A percentile compares a stretch with the other conserved stretches of the same genome.
phyloP scores from a whole-genome alignment of 2,888 invertebrate genomes.

The Busseola fusca region DNA sequence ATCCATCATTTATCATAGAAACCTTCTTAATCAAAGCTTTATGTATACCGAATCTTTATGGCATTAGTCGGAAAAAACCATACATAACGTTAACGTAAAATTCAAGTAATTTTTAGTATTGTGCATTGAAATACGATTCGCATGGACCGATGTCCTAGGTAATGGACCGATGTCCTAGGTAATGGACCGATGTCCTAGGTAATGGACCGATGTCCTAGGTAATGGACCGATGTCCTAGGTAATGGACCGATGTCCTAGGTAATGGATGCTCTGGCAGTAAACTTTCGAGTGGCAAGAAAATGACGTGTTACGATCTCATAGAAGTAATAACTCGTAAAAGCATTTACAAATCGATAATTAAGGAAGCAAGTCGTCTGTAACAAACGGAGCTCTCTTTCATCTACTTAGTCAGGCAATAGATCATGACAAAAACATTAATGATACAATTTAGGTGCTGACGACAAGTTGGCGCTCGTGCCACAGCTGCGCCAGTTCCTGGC shows the following conservation, averaged over 20 bases:
- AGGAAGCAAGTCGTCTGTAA: background rate
- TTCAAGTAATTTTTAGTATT: background rate
- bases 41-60: background rate
- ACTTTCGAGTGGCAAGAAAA: background rate
- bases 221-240: background rate
- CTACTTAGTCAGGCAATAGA: conserved; percentile 6
- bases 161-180: conserved; percentile 4
- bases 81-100: conserved; percentile 7
- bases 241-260: background rate
- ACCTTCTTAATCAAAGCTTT: background rate
- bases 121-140: conserved; percentile 15
- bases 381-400: conserved; percentile 2
- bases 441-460: conserved; percentile 15
- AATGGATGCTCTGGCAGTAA: background rate
- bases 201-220: conserved; percentile 6
- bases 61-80: background rate
- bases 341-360: background rate
- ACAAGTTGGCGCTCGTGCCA: conserved; percentile 17
- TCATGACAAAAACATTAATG: conserved; percentile 16
- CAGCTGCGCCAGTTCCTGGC: conserved; percentile 33
- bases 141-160: background rate
- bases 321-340: conserved; percentile 6
- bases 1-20: no score
- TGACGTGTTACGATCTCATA: background rate
- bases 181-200: conserved; percentile 6